Evolutionary conservation across 2,888 invertebrate genomes (phyloP).

Genomic region (Nymphalis urticae): DNA sequence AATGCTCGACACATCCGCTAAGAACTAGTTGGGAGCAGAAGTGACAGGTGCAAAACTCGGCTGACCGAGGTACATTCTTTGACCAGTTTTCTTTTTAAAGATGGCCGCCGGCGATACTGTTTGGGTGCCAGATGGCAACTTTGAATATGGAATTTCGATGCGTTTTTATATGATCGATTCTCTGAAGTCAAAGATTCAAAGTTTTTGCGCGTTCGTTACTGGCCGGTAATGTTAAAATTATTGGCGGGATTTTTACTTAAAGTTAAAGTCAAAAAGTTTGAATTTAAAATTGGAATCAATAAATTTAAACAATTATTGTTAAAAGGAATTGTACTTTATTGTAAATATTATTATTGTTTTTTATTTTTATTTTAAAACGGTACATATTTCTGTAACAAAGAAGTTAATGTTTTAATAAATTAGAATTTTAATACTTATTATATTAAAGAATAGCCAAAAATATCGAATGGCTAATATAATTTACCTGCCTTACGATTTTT

Average conservation of each 20-base stretch:
- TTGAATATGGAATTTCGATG: constrained; percentile 20
- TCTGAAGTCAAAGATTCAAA: constrained; percentile 15
- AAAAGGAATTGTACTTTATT: too few species aligned
- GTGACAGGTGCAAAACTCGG: constrained; percentile 70
- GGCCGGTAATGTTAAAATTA: neutral
- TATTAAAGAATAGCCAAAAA: too few species aligned
- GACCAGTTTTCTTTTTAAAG: constrained; percentile 47
- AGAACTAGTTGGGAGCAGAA: constrained; percentile 57
- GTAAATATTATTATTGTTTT: too few species aligned
- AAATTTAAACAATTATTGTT: too few species aligned
- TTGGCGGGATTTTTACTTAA: constrained; percentile 9
- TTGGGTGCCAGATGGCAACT: constrained; percentile 18
- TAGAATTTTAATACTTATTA: too few species aligned
- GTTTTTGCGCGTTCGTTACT: constrained; percentile 10
- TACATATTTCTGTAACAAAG: neutral
- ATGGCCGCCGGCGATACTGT: constrained; percentile 14
- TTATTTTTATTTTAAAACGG: neutral
- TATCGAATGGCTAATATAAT: too few species aligned
- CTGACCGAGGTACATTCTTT: constrained; percentile 59
- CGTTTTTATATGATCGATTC: constrained; percentile 26
- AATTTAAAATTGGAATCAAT: neutral
- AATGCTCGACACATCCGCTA: constrained; percentile 69
- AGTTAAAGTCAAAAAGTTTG: neutral
- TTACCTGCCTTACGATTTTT: too few species aligned
- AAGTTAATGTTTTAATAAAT: too few species aligned